Conservation (phyloP, 2,113 vertebrate genomes). For the Lethenteron camtschaticum region DNA sequence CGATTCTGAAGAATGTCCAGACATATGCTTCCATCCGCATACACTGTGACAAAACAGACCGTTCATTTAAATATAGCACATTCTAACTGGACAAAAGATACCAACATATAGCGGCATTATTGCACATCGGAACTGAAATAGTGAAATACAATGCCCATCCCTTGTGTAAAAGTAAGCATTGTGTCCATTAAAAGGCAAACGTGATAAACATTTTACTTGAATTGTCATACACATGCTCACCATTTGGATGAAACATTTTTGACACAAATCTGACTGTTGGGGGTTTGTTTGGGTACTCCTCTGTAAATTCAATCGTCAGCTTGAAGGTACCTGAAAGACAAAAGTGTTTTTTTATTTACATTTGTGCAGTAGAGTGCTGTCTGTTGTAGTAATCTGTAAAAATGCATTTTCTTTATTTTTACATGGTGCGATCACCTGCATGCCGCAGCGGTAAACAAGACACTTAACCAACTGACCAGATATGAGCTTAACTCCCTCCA, state of each 20-base stretch:
- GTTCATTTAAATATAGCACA: not conserved
- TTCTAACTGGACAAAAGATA: too few species aligned
- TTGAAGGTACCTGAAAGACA: constrained; percentile 75
- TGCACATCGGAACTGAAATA: too few species aligned
- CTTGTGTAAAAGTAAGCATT: not conserved
- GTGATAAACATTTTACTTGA: constrained; percentile 11
- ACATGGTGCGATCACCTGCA: too few species aligned
- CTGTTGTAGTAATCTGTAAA: too few species aligned
- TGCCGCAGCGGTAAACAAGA: too few species aligned
- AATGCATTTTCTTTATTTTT: too few species aligned
- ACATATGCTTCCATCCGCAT: constrained; percentile 98
- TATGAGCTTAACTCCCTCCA: too few species aligned
- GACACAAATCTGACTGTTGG: constrained; percentile 95
- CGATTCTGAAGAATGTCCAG: constrained; percentile 98
- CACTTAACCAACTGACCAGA: too few species aligned
- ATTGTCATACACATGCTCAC: constrained; percentile 26
- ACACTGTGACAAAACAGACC: constrained; percentile 34
- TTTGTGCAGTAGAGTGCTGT: too few species aligned
- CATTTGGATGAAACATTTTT: constrained; percentile 99
- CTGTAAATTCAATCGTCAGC: constrained; percentile 97
- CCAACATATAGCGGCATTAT: too few species aligned
- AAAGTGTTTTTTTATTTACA: constrained; percentile 5
- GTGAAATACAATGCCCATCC: too few species aligned
- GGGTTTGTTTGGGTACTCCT: constrained; percentile 98
- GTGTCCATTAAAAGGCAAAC: not conserved